Conservation (phyloP, 2,888 invertebrate species). For the Xiphydria camelus region DNA sequence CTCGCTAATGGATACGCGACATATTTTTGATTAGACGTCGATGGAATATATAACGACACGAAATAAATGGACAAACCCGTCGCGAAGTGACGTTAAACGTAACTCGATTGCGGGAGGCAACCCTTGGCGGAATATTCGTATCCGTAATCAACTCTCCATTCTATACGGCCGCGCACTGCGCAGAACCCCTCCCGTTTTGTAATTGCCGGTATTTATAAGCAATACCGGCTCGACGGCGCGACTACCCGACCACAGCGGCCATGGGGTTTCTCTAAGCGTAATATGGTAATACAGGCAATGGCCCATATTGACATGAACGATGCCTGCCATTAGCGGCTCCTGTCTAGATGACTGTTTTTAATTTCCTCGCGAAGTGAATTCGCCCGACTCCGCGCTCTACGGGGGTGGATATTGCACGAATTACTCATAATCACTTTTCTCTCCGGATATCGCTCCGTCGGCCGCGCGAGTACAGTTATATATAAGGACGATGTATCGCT, state of each 20-base stretch:
- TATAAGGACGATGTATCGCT: too few relatives aligned
- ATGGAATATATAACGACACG: too few relatives aligned
- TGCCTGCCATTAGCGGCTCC: conserved; percentile 53
- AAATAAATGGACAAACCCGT: not conserved
- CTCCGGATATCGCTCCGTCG: too few relatives aligned
- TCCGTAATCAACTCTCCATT: conserved; percentile 41
- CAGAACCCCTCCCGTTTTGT: conserved; percentile 40
- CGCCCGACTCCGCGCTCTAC: too few relatives aligned
- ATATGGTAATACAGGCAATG: conserved; percentile 58
- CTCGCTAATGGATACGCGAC: too few relatives aligned
- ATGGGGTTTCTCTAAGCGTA: conserved; percentile 41
- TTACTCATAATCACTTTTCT: conserved; percentile 51
- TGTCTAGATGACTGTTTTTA: conserved; percentile 54
- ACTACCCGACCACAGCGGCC: conserved; percentile 20
- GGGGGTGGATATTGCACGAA: conserved; percentile 56
- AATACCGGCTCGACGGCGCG: conserved; percentile 33
- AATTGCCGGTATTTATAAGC: conserved; percentile 58
- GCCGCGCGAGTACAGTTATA: too few relatives aligned
- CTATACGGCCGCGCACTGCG: too few relatives aligned
- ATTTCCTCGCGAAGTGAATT: conserved; percentile 57
- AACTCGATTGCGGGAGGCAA: conserved; percentile 13
- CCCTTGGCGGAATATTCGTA: conserved; percentile 19
- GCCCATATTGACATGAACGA: conserved; percentile 59
- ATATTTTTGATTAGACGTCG: too few relatives aligned
- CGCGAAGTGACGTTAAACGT: conserved; percentile 12